Evolutionary conservation across 2,797 vertebrate genomes (phyloP), one percentile per base, ranked within the genome.

Genomic region (Muscicapa striata): DNA sequence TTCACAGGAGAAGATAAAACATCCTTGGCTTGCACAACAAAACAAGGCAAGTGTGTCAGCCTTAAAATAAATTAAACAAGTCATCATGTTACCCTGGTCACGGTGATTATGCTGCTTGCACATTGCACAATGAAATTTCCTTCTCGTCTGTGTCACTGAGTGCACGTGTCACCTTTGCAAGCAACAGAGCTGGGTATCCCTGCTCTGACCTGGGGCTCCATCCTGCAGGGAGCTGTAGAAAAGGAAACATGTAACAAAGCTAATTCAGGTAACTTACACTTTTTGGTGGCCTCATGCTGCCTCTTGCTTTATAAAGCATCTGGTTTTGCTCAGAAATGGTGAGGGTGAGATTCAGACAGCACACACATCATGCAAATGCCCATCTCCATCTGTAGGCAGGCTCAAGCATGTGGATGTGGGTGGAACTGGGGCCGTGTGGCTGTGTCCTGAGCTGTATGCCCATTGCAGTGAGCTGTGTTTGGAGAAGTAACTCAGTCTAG

Each of bases 211-310:
- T 11, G 24, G 11, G 36, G 26, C 67, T 83, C 38, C 68, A 34
- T 55, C 45, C 77, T 67, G 70, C 55, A 45, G n/a, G 55, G 38
- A 82, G 36, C 1, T 34, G 36, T 15, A 59, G 45, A 24, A 26
- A 59, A 88, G n/a, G 3, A 43, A 49, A 38, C 6, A 2, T 0
- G 7, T 10, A 54, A 66, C n/a, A 49, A 72, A 27, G 34, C 36
- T 17, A 11, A 0, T 38, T 62, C 15, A 38, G 58, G n/a, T 70
- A 62, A 18, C n/a, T 29, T 45, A 38, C 0, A 2, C 20, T 23
- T 78, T 68, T 36, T 58, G 43, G 46, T n/a, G 85, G 68, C 61
- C 36, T 92, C 34, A 4, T 8, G n/a, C 62, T 74, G n/a, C 40
- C 52, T 78, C 52, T 61, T 57, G 32, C 38, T 86, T 88, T 90